Percentiles rank a stretch among this genome's conserved stretches.
phyloP scores from a whole-genome alignment of 2,888 invertebrate species.

The Sesia bembeciformis region DNA sequence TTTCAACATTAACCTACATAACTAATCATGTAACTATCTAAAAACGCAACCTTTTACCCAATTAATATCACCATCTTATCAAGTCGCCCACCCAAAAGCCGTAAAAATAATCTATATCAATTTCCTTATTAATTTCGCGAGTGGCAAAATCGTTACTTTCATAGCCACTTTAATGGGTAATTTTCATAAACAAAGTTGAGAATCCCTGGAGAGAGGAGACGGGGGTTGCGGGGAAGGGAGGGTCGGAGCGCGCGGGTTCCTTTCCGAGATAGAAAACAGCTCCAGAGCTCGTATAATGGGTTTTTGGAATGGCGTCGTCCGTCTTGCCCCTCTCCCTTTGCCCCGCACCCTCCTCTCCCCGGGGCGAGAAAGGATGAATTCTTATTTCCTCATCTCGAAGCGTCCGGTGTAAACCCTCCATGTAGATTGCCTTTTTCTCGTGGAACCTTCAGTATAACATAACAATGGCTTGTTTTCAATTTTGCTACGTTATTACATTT shows the following conservation, averaged over 20 bases:
- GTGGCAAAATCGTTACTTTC: slow-evolving; percentile 71
- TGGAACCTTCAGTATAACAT: slow-evolving; percentile 65
- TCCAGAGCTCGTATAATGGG: slow-evolving; percentile 80
- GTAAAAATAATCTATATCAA: slow-evolving; percentile 66
- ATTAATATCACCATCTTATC: background rate
- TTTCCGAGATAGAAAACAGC: slow-evolving; percentile 76
- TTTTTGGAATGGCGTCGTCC: slow-evolving; percentile 82
- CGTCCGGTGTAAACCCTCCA: slow-evolving; percentile 69
- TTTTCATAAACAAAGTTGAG: slow-evolving; percentile 73
- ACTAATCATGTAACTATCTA: too few relatives aligned
- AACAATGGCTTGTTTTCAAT: slow-evolving; percentile 73
- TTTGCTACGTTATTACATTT: slow-evolving; percentile 51
- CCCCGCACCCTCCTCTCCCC: slow-evolving; percentile 29
- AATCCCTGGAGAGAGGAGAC: slow-evolving; percentile 42
- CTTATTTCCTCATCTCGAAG: slow-evolving; percentile 73
- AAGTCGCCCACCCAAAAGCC: background rate
- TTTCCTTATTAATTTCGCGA: slow-evolving; percentile 71
- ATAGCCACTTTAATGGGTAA: slow-evolving; percentile 74
- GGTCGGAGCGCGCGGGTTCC: slow-evolving; percentile 46
- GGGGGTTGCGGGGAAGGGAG: slow-evolving; percentile 29
- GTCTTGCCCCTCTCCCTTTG: slow-evolving; percentile 68
- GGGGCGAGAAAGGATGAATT: slow-evolving; percentile 72
- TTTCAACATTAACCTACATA: too few relatives aligned
- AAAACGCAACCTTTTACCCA: background rate
- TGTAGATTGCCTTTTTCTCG: slow-evolving; percentile 72